phyloP scores from a whole-genome alignment of 2,113 vertebrate genomes.

The Isurus oxyrinchus region DNA sequence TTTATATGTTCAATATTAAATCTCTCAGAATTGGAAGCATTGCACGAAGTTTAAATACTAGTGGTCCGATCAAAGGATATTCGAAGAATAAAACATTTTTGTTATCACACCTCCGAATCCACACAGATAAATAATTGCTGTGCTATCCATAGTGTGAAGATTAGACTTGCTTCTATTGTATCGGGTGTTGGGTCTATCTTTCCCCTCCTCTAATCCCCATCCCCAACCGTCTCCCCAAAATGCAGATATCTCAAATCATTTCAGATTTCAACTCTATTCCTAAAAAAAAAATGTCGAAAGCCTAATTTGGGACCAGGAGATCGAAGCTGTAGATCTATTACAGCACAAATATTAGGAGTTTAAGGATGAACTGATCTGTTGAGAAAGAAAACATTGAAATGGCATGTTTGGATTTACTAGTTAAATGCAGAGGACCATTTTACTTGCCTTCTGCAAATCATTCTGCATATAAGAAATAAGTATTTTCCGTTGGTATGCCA shows the following conservation, averaged over 20 bases:
- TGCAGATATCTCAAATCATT: neutral
- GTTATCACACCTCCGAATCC: neutral
- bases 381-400: neutral
- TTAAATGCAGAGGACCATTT: neutral
- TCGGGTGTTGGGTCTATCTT: neutral
- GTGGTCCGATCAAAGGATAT: neutral
- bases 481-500: neutral
- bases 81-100: neutral
- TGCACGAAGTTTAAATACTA: neutral
- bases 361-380: neutral
- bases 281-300: neutral
- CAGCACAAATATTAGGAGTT: neutral
- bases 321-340: neutral
- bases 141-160: neutral
- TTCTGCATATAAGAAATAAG: neutral
- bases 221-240: neutral
- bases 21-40: neutral
- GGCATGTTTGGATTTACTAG: neutral
- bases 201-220: neutral
- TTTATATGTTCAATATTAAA: neutral
- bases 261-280: neutral
- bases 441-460: neutral
- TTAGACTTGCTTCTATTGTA: neutral
- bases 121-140: neutral
- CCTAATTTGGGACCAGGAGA: neutral